A percentile compares a stretch with the other conserved stretches of the same genome.
phyloP scores from a whole-genome alignment of 2,113 vertebrate species.

The Arenaria interpres region DNA sequence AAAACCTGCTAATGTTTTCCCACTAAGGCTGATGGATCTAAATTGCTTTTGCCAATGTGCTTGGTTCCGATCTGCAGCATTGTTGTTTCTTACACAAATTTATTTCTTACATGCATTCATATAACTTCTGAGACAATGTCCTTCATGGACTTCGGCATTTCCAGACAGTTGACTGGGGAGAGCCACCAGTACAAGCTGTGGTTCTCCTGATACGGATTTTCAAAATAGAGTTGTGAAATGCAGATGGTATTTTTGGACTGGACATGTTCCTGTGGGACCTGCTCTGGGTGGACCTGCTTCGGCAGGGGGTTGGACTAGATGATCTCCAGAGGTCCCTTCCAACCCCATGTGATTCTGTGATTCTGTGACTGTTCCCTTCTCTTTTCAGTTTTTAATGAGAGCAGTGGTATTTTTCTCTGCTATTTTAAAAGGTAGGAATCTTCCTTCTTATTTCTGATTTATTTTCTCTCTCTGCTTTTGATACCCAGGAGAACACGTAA shows the following conservation, averaged over 20 bases:
- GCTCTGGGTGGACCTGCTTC: no score
- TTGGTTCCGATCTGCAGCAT: background rate
- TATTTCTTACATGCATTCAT: background rate
- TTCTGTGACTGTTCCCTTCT: background rate
- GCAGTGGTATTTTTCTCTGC: background rate
- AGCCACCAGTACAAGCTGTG: background rate
- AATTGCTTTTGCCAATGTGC: background rate
- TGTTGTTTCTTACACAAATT: background rate
- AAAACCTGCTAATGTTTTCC: background rate
- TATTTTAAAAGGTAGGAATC: background rate
- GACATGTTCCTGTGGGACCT: no score
- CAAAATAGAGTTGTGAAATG: background rate
- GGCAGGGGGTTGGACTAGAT: no score
- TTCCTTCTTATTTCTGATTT: background rate
- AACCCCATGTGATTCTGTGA: no score
- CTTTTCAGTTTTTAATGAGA: background rate
- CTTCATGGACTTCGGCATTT: background rate
- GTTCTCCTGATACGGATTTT: background rate
- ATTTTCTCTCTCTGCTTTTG: background rate
- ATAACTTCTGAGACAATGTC: background rate
- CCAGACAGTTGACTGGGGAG: background rate
- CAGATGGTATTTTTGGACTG: background rate
- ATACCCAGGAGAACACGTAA: conserved; percentile 90
- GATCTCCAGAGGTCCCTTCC: no score
- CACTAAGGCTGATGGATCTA: background rate